Evolutionary conservation across 2,113 vertebrate species (phyloP).

Genomic region (Egretta garzetta): DNA sequence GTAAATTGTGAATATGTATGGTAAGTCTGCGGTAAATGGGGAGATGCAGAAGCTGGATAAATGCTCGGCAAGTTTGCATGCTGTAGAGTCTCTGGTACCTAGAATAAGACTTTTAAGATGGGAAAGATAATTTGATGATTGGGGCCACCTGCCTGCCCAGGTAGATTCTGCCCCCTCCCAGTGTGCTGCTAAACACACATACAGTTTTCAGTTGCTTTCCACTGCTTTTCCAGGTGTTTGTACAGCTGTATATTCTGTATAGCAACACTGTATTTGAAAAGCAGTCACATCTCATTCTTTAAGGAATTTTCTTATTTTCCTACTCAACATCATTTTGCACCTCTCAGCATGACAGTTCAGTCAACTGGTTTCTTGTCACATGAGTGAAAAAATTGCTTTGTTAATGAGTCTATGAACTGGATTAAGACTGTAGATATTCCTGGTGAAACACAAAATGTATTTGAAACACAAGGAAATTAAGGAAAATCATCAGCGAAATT

Average conservation of each 20-base stretch:
- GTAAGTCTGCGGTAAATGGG: not conserved
- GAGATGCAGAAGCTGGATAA: not conserved
- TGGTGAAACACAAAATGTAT: not conserved
- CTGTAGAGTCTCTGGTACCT: not conserved
- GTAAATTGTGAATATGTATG: not conserved
- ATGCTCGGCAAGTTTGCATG: not conserved
- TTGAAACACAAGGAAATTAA: not conserved
- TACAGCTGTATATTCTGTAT: not conserved
- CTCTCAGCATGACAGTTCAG: not conserved
- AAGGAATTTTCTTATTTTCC: not conserved
- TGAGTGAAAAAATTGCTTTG: not conserved
- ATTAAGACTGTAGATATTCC: not conserved
- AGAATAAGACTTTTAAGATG: not conserved
- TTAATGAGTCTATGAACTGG: not conserved
- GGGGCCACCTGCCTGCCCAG: not conserved
- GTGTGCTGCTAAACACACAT: not conserved
- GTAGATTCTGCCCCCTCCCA: not conserved
- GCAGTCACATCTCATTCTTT: not conserved
- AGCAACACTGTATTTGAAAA: not conserved
- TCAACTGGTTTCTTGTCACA: not conserved
- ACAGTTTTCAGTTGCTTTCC: not conserved
- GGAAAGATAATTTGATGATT: not conserved
- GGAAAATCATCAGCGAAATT: not conserved
- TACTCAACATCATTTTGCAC: not conserved
- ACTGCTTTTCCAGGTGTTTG: not conserved